phyloP scores from a whole-genome alignment of 2,888 invertebrate species.

The Clunio marinus region DNA sequence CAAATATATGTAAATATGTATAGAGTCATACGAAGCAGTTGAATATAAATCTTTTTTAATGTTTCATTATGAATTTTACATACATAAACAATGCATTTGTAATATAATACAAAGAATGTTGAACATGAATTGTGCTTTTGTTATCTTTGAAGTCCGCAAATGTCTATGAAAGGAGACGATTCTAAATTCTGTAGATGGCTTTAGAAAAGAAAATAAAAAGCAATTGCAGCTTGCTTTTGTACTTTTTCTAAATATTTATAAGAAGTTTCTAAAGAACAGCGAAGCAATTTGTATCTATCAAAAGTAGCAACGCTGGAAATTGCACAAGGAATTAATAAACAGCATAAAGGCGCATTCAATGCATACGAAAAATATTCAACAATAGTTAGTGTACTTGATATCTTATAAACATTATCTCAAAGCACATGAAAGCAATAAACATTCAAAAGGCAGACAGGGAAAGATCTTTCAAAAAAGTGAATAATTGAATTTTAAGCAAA shows the following conservation, averaged over 20 bases:
- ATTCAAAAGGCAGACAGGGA: constrained; percentile 2
- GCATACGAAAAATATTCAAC: constrained; percentile 14
- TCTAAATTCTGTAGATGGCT: not conserved
- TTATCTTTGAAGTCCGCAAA: not conserved
- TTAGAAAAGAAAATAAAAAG: too few relatives aligned
- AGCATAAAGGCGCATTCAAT: not conserved
- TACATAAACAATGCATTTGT: not conserved
- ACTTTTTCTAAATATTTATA: too few relatives aligned
- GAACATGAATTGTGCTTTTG: constrained; percentile 25
- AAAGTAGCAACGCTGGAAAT: constrained; percentile 13
- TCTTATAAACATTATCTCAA: constrained; percentile 19
- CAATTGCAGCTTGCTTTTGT: not conserved
- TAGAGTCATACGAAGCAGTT: not conserved
- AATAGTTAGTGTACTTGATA: constrained; percentile 6
- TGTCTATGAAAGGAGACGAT: not conserved
- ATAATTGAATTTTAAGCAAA: constrained; percentile 29
- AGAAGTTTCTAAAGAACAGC: constrained; percentile 27
- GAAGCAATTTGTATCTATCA: constrained; percentile 37
- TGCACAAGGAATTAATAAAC: constrained; percentile 7
- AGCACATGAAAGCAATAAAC: constrained; percentile 15
- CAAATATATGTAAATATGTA: not conserved
- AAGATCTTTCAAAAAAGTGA: constrained; percentile 11
- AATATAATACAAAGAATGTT: constrained; percentile 21
- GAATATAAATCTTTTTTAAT: constrained; percentile 21
- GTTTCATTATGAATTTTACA: constrained; percentile 30